A percentile compares a stretch with the other conserved stretches of the same genome.
These are phyloP conservation scores for Gasterosteus nipponicus DNA, from an alignment of 2,113 vertebrate genomes.

Conservation along the genomic window DNA sequence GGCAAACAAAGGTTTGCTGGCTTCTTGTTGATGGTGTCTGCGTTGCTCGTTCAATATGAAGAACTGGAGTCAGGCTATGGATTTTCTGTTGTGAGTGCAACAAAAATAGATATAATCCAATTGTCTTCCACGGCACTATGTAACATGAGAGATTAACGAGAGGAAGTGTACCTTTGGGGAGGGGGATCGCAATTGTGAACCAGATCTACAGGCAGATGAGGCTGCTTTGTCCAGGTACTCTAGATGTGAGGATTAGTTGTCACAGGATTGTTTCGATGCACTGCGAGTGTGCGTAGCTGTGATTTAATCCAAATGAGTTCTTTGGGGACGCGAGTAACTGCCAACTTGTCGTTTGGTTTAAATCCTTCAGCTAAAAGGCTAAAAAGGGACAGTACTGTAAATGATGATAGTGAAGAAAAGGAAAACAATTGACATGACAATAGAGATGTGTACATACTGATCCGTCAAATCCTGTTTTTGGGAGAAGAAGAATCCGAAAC, in stretches of 20 bases:
- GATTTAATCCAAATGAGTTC: background rate
- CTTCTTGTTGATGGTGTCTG: slow-evolving; percentile 50
- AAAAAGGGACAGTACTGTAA: background rate
- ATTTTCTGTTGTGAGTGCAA: slow-evolving; percentile 62
- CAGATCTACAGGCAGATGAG: background rate
- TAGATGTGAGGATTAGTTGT: background rate
- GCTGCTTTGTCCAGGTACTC: background rate
- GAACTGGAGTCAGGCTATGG: slow-evolving; percentile 61
- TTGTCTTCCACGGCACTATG: slow-evolving; percentile 48
- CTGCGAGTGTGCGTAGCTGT: background rate
- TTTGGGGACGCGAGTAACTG: background rate
- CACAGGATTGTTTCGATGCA: background rate
- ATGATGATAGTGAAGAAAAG: background rate
- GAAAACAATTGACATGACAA: background rate
- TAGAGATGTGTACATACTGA: background rate
- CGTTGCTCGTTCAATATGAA: slow-evolving; percentile 39
- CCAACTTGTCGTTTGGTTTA: background rate
- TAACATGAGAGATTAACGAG: slow-evolving; percentile 63
- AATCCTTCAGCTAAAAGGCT: background rate
- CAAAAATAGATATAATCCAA: slow-evolving; percentile 56
- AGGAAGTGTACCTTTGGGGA: slow-evolving; percentile 33
- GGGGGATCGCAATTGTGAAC: slow-evolving; percentile 26
- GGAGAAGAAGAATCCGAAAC: background rate
- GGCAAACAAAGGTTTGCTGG: background rate
- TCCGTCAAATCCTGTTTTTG: background rate